phyloP scores from a whole-genome alignment of 2,797 vertebrate genomes.

The Lutjanus campechanus region DNA sequence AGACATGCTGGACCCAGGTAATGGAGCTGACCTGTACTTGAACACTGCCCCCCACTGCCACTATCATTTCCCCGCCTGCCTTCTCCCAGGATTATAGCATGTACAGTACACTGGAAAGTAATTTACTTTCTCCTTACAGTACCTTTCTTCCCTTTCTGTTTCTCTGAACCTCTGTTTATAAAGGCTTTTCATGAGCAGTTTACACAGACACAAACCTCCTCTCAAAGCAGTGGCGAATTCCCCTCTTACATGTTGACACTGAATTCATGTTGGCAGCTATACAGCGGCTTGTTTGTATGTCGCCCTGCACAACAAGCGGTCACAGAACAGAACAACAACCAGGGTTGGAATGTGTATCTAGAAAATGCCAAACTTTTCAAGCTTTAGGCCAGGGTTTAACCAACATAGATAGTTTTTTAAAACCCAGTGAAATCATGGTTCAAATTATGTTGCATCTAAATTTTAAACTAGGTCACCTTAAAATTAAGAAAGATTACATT shows the following conservation, averaged over 20 bases:
- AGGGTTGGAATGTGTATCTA: not conserved
- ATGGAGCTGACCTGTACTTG: constrained; percentile 82
- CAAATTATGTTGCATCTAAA: no score
- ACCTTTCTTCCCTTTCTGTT: constrained; percentile 33
- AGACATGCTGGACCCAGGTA: constrained; percentile 80
- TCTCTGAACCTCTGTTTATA: constrained; percentile 44
- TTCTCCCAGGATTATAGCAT: constrained; percentile 56
- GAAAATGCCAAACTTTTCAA: not conserved
- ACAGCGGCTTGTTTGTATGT: constrained; percentile 47
- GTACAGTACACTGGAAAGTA: constrained; percentile 63
- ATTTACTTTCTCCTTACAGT: constrained; percentile 60
- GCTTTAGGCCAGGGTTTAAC: no score
- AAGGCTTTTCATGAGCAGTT: constrained; percentile 59
- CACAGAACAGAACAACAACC: constrained; percentile 20
- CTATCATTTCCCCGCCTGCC: constrained; percentile 63
- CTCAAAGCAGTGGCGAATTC: constrained; percentile 47
- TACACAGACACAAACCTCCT: constrained; percentile 46
- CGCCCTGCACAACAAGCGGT: constrained; percentile 12
- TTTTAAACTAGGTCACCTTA: no score
- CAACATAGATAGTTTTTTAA: no score
- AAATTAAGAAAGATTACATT: no score
- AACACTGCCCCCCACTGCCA: constrained; percentile 64
- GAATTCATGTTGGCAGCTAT: constrained; percentile 28
- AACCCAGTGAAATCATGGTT: no score
- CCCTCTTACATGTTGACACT: constrained; percentile 49